Evolutionary conservation across 2,797 vertebrate species (phyloP), one percentile per base, ranked within the genome.

Genomic region (Petrocephalus sullivani): DNA sequence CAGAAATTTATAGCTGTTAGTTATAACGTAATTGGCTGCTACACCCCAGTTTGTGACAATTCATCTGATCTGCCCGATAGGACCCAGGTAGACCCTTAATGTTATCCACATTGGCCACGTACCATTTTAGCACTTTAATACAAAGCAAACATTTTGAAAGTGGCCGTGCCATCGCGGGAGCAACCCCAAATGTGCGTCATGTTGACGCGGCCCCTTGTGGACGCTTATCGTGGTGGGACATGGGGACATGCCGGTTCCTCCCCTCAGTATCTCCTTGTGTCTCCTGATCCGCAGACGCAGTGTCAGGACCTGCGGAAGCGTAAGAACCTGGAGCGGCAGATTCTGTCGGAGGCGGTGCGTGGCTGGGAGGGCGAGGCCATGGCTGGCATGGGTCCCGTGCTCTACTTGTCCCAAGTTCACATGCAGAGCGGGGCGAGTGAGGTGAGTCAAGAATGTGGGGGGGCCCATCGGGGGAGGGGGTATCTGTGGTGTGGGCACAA

Each of bases 341-440:
- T 99, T 91, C 95, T 99, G 91, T 99, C 97, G 0, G 98, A 99
- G 90, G 96, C 97, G 1, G 98, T 99, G 89, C 96, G 98, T n/a
- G 95, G 95, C 89, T 99, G 98, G 98, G 98, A 99, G 93, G 98
- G 98, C 81, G 98, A 99, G 41, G 94, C 96, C 92, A 98, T 99
- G 91, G 98, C 97, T 93, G 96, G 96, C 0, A 94, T 99, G 93
- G 98, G 98, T 84, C 96, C 93, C 0, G 96, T 98, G 87, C 91
- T 96, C 71, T 99, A 97, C 92, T 99, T 97, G 97, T 98, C 98
- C 64, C 98, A 98, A 92, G 97, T 98, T 90, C 95, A 98, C 91
- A 92, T 98, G 88, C 98, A 97, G 92, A 96, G 93, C 8, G 97
- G 96, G 12, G 91, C 95, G 58, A 97, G 92, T 8, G 98, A 88